Evolutionary conservation across 2,888 invertebrate genomes (phyloP), one percentile per base, ranked within the genome.

Genomic region (Parnassius mnemosyne): DNA sequence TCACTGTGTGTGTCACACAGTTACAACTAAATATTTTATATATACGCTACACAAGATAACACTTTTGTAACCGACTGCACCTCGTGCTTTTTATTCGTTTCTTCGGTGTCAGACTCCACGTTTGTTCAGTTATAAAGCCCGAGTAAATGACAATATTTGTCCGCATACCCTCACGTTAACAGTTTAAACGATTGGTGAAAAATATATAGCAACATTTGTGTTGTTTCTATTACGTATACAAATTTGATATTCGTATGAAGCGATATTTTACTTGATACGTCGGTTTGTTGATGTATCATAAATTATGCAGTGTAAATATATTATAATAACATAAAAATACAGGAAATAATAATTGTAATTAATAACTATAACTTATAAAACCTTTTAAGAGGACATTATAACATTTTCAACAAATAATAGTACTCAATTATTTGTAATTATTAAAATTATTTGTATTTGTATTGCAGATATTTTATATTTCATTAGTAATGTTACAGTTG

Each of bases 21-120:
- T 47, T 62, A 54, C 10, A 53, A 53, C 46, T 50, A 51, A 60
- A 50, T 43, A 50, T 42, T 16, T 50, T 9, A 20, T 44, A 13
- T 2, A 13, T 10, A 10, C 20, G n/a, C 16, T 16, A 16, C 20
- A 20, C 20, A 20, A 67, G 59, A 57, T 53, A 61, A 62, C 47
- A 64, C 51, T 78, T 80, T 68, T 72, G 68, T 66, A 3, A 10
- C n/a, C 49, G 76, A 71, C 61, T 72, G 85, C 85, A 84, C 75
- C 65, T 20, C 57, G 67, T 66, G 69, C 80, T 84, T 87, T 87
- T 86, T 87, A 78, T 80, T 87, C 78, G 79, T 84, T 81, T 76
- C 73, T 74, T 74, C 74, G 73, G 71, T 75, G 79, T 78, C 80
- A 77, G 77, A 75, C 73, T 74, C 75, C 67, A 67, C 81, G 78